These are phyloP conservation scores for Anthonomus grandis DNA, from an alignment of 1,140 invertebrate species.

Conservation along the genomic window DNA sequence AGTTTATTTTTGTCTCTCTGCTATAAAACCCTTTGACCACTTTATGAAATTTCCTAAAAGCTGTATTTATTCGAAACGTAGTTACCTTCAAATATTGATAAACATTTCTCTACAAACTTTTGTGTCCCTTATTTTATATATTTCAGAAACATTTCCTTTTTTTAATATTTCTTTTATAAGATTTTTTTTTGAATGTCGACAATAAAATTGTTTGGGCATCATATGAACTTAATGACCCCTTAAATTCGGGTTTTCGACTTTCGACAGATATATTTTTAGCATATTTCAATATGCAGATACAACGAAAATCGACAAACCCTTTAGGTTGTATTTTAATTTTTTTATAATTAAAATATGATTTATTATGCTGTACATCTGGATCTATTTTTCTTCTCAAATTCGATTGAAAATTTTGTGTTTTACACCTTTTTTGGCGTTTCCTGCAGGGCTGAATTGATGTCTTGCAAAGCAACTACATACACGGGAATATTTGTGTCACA, in stretches of 20 bases:
- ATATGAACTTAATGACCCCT: conserved; percentile 19
- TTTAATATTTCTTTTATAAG: conserved; percentile 13
- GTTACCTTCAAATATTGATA: conserved; percentile 11
- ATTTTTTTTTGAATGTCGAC: conserved; percentile 11
- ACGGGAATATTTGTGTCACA: conserved; percentile 7
- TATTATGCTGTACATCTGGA: background rate
- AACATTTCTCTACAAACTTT: no score
- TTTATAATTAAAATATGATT: background rate
- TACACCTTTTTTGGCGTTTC: background rate
- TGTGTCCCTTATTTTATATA: conserved; percentile 8
- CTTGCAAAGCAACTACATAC: conserved; percentile 4
- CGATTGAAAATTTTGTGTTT: conserved; percentile 6
- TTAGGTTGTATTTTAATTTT: background rate
- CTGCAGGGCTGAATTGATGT: conserved; percentile 4
- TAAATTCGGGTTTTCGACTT: conserved; percentile 8
- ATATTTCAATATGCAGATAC: conserved; percentile 7
- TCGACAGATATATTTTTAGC: conserved; percentile 7
- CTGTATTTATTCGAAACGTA: no score
- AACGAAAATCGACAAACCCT: no score
- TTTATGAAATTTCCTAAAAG: no score
- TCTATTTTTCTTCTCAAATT: conserved; percentile 8
- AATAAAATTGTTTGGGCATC: no score
- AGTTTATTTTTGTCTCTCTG: conserved; percentile 6
- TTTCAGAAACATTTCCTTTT: conserved; percentile 11
- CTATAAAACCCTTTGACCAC: conserved; percentile 3